A percentile compares a stretch with the other conserved stretches of the same genome.
Evolutionary conservation across 2,888 invertebrate species (phyloP).

Genomic region (Alloscopus bannaensis): DNA sequence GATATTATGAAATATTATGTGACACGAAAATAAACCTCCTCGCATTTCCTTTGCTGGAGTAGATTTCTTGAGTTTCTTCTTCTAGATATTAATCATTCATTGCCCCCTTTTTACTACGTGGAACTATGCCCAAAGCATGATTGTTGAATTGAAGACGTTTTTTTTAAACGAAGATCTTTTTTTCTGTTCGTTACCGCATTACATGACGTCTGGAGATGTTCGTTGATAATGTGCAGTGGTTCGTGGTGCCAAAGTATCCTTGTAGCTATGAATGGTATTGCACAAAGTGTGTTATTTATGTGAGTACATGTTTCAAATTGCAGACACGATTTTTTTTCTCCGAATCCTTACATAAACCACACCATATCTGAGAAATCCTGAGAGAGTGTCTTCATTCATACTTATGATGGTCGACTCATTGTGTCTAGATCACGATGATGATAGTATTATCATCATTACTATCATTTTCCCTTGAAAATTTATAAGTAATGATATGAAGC

Average conservation of each 20-base stretch:
- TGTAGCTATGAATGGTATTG: background rate
- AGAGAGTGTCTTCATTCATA: background rate
- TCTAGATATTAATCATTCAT: no score
- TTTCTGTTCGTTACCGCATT: background rate
- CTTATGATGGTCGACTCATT: background rate
- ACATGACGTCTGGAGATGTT: background rate
- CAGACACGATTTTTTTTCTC: background rate
- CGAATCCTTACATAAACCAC: background rate
- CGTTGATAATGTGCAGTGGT: background rate
- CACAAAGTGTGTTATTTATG: background rate
- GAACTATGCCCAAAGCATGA: no score
- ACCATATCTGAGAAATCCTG: background rate
- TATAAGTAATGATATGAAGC: conserved; percentile 38
- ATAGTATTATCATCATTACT: conserved; percentile 41
- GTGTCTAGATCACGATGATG: conserved; percentile 21
- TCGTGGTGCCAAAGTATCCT: background rate
- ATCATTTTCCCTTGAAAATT: conserved; percentile 33
- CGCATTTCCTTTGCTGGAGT: no score
- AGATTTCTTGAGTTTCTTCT: no score
- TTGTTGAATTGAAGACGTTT: conserved; percentile 45
- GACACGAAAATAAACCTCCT: no score
- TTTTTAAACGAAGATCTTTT: background rate
- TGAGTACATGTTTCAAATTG: background rate
- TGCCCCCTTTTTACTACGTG: no score
- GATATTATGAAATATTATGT: no score